Percentiles rank a stretch among this genome's conserved stretches.
phyloP scores from a whole-genome alignment of 2,113 vertebrate species.

The Lonchura striata region DNA sequence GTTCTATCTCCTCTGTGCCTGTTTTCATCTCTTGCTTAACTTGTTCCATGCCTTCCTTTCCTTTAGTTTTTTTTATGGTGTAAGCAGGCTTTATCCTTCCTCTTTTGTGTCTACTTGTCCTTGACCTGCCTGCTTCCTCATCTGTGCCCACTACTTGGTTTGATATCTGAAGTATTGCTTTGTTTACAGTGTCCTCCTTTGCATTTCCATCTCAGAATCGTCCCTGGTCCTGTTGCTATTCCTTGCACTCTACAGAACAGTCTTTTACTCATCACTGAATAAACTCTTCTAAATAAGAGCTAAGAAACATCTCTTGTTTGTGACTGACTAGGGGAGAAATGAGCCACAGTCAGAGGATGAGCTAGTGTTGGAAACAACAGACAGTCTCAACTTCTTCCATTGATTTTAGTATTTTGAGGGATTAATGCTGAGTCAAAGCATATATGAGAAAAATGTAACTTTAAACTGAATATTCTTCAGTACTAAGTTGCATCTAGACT shows the following conservation, averaged over 20 bases:
- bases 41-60: not conserved
- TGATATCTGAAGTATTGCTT: not conserved
- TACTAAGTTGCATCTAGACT: not conserved
- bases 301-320: not conserved
- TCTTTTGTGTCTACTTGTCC: not conserved
- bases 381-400: not conserved
- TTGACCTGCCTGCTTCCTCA: not conserved
- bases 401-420: not conserved
- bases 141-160: rapidly evolving
- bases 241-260: not conserved
- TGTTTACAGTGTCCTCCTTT: not conserved
- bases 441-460: not conserved
- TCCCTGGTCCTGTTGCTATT: not conserved
- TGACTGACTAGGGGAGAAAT: not conserved
- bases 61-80: not conserved
- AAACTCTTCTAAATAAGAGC: not conserved
- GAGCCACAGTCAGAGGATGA: not conserved
- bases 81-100: not conserved
- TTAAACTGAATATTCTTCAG: not conserved
- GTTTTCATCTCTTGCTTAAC: not conserved
- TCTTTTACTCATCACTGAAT: not conserved
- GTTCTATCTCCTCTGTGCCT: not conserved
- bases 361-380: not conserved
- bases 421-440: not conserved
- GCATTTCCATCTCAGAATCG: not conserved